phyloP scores from a whole-genome alignment of 2,888 invertebrate genomes.

The Ceraclea dissimilis region DNA sequence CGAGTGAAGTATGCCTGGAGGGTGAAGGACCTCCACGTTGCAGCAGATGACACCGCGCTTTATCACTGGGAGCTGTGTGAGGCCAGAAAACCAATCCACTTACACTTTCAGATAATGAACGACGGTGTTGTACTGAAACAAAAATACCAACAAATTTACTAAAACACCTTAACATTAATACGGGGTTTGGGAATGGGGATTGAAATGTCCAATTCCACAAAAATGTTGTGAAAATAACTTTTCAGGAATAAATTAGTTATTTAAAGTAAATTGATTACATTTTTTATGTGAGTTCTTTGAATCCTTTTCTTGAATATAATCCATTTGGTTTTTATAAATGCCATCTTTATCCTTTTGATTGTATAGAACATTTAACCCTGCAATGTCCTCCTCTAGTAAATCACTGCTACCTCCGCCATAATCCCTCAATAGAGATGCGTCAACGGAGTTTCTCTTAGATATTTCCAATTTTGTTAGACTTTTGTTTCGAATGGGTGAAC shows the following conservation, averaged over 20 bases:
- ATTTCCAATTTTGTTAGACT: conserved; percentile 26
- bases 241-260: background rate
- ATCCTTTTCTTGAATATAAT: background rate
- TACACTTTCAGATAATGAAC: conserved; percentile 67
- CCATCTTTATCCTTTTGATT: background rate
- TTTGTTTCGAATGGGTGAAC: conserved; percentile 20
- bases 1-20: conserved; percentile 29
- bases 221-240: too few relatives aligned
- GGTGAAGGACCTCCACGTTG: conserved; percentile 35
- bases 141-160: too few relatives aligned
- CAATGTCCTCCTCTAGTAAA: conserved; percentile 9
- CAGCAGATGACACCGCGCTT: conserved; percentile 63
- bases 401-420: conserved; percentile 14
- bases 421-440: conserved; percentile 25
- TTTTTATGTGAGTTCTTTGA: background rate
- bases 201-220: too few relatives aligned
- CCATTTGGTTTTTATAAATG: background rate
- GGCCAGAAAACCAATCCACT: conserved; percentile 51
- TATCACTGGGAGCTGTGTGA: conserved; percentile 62
- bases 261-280: background rate
- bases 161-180: too few relatives aligned
- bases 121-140: conserved; percentile 55
- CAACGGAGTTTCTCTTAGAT: conserved; percentile 28
- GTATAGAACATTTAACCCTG: too few relatives aligned
- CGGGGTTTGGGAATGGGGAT: too few relatives aligned